Conservation (phyloP, 2,113 vertebrate genomes). For the Entelurus aequoreus region DNA sequence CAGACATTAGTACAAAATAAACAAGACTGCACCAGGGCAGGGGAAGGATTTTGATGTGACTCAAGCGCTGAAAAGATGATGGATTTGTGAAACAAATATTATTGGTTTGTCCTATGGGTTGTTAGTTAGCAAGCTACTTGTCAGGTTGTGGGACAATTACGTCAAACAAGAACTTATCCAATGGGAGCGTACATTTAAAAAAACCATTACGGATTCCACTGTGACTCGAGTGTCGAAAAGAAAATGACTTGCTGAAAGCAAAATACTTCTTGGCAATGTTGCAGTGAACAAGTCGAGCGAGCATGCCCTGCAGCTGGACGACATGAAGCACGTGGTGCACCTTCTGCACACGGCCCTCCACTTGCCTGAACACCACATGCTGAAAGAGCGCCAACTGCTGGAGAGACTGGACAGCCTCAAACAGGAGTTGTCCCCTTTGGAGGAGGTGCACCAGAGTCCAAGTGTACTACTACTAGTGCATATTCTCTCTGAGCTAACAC, state of each 20-base stretch:
- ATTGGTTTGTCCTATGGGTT: too few species aligned
- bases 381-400: constrained; percentile 76
- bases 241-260: neutral
- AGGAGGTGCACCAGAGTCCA: constrained; percentile 68
- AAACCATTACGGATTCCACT: neutral
- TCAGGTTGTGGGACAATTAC: too few species aligned
- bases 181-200: too few species aligned
- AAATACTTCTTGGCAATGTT: neutral
- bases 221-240: neutral
- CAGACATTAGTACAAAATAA: too few species aligned
- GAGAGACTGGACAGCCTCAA: constrained; percentile 78
- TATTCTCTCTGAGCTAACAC: neutral
- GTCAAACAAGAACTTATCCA: too few species aligned
- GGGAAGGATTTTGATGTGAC: neutral
- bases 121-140: too few species aligned
- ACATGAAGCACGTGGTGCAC: constrained; percentile 80
- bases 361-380: constrained; percentile 76
- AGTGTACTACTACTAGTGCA: neutral
- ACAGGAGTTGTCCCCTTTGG: constrained; percentile 80
- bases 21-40: neutral
- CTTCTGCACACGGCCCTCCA: constrained; percentile 80
- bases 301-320: constrained; percentile 63
- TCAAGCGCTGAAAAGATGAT: neutral
- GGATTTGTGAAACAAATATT: neutral
- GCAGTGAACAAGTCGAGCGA: constrained; percentile 67